Percentiles rank a stretch among this genome's conserved stretches.
These are phyloP conservation scores for Anguilla rostrata DNA, from an alignment of 2,113 vertebrate species.

Conservation along the genomic window DNA sequence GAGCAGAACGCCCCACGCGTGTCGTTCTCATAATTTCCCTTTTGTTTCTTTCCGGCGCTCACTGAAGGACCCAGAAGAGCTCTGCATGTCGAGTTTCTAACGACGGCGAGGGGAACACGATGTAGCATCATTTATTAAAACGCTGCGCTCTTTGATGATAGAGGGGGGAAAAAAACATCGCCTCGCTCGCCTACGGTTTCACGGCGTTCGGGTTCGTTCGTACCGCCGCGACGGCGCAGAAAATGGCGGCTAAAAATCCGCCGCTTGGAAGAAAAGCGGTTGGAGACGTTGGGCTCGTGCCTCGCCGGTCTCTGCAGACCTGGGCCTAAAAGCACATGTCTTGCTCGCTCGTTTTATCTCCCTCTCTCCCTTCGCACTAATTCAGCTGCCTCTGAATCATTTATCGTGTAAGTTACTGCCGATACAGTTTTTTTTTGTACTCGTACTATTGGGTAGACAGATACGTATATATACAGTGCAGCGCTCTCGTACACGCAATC, in stretches of 20 bases:
- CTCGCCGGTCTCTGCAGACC: constrained; percentile 35
- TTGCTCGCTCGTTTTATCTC: neutral
- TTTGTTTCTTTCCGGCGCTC: constrained; percentile 29
- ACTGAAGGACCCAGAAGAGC: neutral
- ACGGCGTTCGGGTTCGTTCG: neutral
- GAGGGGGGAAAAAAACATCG: neutral
- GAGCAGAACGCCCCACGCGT: too few species aligned
- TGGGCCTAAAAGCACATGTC: constrained; percentile 45
- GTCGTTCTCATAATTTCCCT: constrained; percentile 51
- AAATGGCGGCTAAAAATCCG: neutral
- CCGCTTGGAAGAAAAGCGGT: constrained; percentile 8
- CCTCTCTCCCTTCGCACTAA: constrained; percentile 7
- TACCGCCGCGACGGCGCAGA: neutral
- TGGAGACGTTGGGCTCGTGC: constrained; percentile 12
- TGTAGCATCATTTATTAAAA: constrained; percentile 55
- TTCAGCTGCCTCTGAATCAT: constrained; percentile 59
- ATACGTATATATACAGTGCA: constrained; percentile 38
- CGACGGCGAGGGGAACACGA: constrained; percentile 36
- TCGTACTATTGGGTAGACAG: constrained; percentile 38
- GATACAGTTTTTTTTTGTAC: constrained; percentile 47
- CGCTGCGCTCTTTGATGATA: constrained; percentile 3
- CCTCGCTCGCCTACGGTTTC: neutral
- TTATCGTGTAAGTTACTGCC: constrained; percentile 57
- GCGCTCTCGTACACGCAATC: neutral
- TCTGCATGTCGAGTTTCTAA: constrained; percentile 42